Evolutionary conservation across 2,797 vertebrate genomes (phyloP).

Genomic region (Percopsis omiscomaycus): DNA sequence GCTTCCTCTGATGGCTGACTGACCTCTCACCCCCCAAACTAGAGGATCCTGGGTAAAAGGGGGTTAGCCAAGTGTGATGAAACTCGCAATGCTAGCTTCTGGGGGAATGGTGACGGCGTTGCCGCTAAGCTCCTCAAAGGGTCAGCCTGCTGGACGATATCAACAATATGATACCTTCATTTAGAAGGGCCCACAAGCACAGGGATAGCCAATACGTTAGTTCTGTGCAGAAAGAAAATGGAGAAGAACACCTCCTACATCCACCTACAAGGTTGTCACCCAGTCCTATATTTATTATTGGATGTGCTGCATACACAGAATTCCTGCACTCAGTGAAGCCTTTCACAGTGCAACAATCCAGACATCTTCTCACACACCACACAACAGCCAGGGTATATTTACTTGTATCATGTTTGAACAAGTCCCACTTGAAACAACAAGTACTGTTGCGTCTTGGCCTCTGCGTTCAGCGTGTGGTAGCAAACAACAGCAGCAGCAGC

Average conservation of each 20-base stretch:
- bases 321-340: conserved; percentile 68
- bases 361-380: conserved; percentile 50
- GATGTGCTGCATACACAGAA: conserved; percentile 68
- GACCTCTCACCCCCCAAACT: conserved; percentile 58
- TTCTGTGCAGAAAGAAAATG: too few species aligned
- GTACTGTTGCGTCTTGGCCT: conserved; percentile 27
- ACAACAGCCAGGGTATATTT: conserved; percentile 57
- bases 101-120: conserved; percentile 32
- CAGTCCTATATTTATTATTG: conserved; percentile 67
- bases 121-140: conserved; percentile 14
- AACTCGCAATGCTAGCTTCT: conserved; percentile 42
- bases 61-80: conserved; percentile 65
- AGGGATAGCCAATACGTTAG: too few species aligned
- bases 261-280: conserved; percentile 53
- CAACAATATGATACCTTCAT: background rate
- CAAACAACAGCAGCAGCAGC: conserved; percentile 60
- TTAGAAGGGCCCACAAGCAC: too few species aligned
- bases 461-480: conserved; percentile 20
- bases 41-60: conserved; percentile 53
- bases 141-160: conserved; percentile 19
- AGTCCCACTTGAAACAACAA: conserved; percentile 43
- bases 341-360: conserved; percentile 65
- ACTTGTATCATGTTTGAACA: conserved; percentile 42
- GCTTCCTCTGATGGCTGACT: conserved; percentile 71
- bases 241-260: conserved; percentile 17